Evolutionary conservation across 2,113 vertebrate species (phyloP).

Genomic region (Leucosticte australis): DNA sequence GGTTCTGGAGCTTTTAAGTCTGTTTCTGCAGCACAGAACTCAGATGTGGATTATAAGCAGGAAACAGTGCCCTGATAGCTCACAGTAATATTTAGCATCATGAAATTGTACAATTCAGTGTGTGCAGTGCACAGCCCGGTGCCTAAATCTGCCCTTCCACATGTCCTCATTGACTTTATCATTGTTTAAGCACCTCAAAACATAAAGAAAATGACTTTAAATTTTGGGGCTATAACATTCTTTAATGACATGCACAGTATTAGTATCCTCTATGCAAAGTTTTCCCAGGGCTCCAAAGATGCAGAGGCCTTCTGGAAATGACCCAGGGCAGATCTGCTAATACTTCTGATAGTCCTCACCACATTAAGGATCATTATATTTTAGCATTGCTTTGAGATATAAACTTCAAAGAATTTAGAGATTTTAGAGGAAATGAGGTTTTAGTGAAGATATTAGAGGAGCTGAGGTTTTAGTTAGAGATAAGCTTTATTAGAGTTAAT

Average conservation of each 20-base stretch:
- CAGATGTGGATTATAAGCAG: neutral
- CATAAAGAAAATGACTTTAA: neutral
- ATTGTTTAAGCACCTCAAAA: neutral
- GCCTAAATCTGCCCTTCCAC: neutral
- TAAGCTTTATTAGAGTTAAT: too few species aligned
- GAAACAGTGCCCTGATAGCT: neutral
- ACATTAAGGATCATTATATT: neutral
- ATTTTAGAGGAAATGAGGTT: too few species aligned
- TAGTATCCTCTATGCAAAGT: neutral
- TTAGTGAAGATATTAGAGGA: too few species aligned
- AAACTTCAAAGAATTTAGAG: too few species aligned
- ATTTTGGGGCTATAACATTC: neutral
- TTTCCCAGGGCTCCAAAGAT: neutral
- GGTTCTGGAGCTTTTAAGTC: neutral
- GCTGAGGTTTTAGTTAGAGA: too few species aligned
- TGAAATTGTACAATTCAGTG: neutral
- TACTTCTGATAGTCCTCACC: neutral
- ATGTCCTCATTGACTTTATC: neutral
- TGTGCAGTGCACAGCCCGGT: too few species aligned
- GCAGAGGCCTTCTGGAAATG: neutral
- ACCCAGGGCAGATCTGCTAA: neutral
- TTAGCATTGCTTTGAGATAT: neutral
- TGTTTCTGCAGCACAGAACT: neutral
- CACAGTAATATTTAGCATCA: neutral
- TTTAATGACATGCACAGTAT: neutral